Evolutionary conservation across 2,113 vertebrate species (phyloP).

Genomic region (Hemiscyllium ocellatum): DNA sequence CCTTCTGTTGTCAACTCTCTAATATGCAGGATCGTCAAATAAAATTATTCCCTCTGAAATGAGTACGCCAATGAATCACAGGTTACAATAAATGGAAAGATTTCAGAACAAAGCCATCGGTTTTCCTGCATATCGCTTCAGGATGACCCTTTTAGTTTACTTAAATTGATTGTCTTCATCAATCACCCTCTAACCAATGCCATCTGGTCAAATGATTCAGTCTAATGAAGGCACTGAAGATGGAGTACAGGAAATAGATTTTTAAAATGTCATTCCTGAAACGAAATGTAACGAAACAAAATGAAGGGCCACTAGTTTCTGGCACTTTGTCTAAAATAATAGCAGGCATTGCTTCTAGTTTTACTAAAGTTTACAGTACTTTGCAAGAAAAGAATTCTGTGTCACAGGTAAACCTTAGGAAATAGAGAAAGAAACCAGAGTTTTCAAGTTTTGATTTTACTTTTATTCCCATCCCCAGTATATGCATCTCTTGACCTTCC

Average conservation of each 20-base stretch:
- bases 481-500: too few relatives aligned
- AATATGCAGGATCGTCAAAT: neutral
- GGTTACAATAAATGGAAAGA: neutral
- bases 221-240: constrained; percentile 22
- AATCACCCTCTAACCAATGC: constrained; percentile 33
- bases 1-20: neutral
- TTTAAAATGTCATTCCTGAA: neutral
- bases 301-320: neutral
- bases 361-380: neutral
- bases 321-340: neutral
- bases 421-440: neutral
- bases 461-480: neutral
- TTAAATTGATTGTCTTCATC: constrained; percentile 30
- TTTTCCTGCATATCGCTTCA: neutral
- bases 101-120: neutral
- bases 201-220: constrained; percentile 9
- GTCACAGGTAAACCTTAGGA: neutral
- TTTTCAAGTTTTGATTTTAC: neutral
- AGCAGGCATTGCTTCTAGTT: neutral
- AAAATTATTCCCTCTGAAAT: neutral
- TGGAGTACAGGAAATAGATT: neutral
- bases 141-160: neutral
- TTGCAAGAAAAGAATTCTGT: neutral
- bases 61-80: neutral
- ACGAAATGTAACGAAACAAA: neutral